Percentiles rank a stretch among this genome's conserved stretches.
phyloP scores from a whole-genome alignment of 2,888 invertebrate species.

The Apeira syringaria region DNA sequence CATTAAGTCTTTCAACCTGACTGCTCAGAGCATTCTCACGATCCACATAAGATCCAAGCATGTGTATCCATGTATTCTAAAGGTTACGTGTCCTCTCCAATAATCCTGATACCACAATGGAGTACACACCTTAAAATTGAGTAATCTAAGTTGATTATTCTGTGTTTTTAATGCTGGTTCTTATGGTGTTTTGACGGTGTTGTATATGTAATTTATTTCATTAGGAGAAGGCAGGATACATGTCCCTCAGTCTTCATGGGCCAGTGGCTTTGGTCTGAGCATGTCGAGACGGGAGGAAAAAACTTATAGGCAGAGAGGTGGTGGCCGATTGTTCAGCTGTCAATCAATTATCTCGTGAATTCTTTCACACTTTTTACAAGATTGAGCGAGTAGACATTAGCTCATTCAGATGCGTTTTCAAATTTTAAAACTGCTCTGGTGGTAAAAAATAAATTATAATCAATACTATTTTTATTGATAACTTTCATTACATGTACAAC shows the following conservation, averaged over 20 bases:
- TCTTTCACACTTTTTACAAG: no score
- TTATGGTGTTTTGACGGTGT: constrained; percentile 39
- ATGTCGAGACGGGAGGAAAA: constrained; percentile 74
- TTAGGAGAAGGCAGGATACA: constrained; percentile 80
- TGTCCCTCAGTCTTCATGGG: constrained; percentile 80
- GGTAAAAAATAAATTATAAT: no score
- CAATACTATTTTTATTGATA: no score
- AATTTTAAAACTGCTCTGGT: no score
- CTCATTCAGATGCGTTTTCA: no score
- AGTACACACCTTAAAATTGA: constrained; percentile 13
- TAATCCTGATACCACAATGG: constrained; percentile 17
- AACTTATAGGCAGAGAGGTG: constrained; percentile 42
- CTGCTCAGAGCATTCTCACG: constrained; percentile 15
- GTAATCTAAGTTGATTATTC: constrained; percentile 29
- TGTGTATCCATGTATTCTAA: constrained; percentile 38
- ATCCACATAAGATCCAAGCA: constrained; percentile 18
- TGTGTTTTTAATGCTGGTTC: neutral
- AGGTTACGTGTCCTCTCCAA: constrained; percentile 67
- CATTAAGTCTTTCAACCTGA: constrained; percentile 5
- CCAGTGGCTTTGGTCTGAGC: constrained; percentile 66
- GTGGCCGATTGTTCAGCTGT: constrained; percentile 8
- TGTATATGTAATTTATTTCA: constrained; percentile 71
- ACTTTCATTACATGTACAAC: no score
- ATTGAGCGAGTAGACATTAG: no score
- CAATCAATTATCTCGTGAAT: no score